phyloP scores from a whole-genome alignment of 1,140 invertebrate species.

The Subanguina moxae region DNA sequence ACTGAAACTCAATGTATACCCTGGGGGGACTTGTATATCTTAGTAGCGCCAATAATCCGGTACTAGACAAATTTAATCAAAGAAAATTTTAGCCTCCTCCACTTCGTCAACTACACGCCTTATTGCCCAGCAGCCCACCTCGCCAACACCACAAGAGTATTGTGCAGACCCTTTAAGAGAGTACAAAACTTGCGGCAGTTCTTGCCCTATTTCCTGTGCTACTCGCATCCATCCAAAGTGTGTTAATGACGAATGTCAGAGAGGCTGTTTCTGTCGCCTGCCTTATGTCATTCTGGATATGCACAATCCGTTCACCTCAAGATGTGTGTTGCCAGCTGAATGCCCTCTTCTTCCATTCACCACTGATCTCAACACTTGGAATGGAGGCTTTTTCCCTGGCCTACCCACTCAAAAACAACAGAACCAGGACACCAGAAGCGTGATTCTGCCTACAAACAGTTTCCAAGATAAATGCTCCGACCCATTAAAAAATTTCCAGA shows the following conservation, averaged over 20 bases:
- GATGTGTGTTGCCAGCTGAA: slow-evolving; percentile 33
- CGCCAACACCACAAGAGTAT: slow-evolving; percentile 43
- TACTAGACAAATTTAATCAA: no score
- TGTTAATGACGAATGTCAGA: slow-evolving; percentile 22
- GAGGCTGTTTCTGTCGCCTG: slow-evolving; percentile 34
- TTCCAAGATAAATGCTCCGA: slow-evolving; percentile 22
- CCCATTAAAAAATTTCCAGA: slow-evolving; percentile 33
- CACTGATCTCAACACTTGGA: slow-evolving; percentile 18
- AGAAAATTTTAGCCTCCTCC: no score
- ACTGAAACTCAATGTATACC: no score
- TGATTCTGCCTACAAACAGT: neutral
- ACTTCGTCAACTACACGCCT: no score
- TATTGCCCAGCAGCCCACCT: slow-evolving; percentile 8
- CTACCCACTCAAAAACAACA: neutral
- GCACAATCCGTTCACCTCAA: slow-evolving; percentile 28
- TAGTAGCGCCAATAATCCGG: no score
- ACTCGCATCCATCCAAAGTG: slow-evolving; percentile 11
- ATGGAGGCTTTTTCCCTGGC: slow-evolving; percentile 24
- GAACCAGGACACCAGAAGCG: neutral
- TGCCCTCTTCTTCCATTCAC: slow-evolving; percentile 29
- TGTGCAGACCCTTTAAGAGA: slow-evolving; percentile 24
- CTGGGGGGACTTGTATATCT: no score
- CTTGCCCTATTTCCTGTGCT: slow-evolving; percentile 39
- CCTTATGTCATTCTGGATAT: slow-evolving; percentile 30
- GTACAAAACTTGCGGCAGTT: slow-evolving; percentile 24